phyloP scores from a whole-genome alignment of 1,140 invertebrate species.

The Mycetomoellerius zeteki region DNA sequence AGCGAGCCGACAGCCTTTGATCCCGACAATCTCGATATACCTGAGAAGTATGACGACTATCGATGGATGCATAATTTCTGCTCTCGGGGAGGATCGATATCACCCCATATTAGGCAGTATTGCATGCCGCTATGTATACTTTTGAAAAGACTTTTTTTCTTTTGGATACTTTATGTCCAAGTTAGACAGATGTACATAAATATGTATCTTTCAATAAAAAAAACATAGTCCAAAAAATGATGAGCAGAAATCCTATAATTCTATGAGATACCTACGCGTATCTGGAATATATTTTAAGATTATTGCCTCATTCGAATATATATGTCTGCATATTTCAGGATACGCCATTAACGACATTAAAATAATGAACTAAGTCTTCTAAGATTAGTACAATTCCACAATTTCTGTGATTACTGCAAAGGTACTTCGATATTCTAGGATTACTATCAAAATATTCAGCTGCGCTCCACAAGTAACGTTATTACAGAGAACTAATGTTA shows the following conservation, averaged over 20 bases:
- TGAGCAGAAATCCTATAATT: neutral
- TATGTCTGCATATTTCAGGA: neutral
- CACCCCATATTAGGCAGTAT: neutral
- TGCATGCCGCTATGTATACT: neutral
- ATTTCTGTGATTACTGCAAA: conserved; percentile 21
- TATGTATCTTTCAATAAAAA: neutral
- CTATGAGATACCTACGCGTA: neutral
- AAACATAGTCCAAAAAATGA: neutral
- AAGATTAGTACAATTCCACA: conserved; percentile 9
- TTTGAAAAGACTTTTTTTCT: neutral
- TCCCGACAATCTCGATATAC: conserved; percentile 52
- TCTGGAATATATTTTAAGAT: neutral
- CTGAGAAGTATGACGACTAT: conserved; percentile 48
- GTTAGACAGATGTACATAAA: neutral
- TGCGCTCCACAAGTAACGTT: neutral
- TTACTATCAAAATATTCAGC: conserved; percentile 38
- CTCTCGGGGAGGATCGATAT: conserved; percentile 33
- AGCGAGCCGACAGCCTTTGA: conserved; percentile 54
- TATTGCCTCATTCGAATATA: neutral
- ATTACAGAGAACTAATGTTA: conserved; percentile 26
- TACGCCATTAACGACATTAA: neutral
- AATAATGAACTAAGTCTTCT: neutral
- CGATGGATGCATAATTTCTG: conserved; percentile 52
- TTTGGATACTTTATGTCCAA: neutral
- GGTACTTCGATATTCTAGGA: conserved; percentile 12